Evolutionary conservation across 2,113 vertebrate genomes (phyloP).

Genomic region (Calyptommatus sinebrachiatus): DNA sequence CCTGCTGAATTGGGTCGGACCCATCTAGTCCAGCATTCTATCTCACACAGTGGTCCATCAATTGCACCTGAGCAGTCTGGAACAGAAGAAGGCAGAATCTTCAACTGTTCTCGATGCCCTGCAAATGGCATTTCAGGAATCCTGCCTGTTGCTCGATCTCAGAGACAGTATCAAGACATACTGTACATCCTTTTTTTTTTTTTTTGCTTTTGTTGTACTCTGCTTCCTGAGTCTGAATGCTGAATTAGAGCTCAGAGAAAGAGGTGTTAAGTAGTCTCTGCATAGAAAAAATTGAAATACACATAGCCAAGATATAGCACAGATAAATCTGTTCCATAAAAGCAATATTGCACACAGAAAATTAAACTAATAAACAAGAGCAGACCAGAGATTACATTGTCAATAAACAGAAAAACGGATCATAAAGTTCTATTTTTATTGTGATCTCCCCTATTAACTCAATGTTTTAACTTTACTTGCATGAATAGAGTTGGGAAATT

Average conservation of each 20-base stretch:
- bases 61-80: too few species aligned
- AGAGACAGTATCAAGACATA: too few species aligned
- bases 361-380: conserved; percentile 71
- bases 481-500: background rate
- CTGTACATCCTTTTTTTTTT: too few species aligned
- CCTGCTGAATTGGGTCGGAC: too few species aligned
- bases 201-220: too few species aligned
- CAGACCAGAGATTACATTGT: conserved; percentile 51
- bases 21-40: too few species aligned
- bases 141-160: background rate
- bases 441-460: conserved; percentile 43
- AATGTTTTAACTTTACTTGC: conserved; percentile 4
- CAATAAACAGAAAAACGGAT: conserved; percentile 61
- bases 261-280: background rate
- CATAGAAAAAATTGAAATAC: background rate
- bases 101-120: too few species aligned
- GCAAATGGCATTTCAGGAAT: too few species aligned
- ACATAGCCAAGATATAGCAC: conserved; percentile 1
- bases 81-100: too few species aligned
- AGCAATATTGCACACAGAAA: conserved; percentile 60
- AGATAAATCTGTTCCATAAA: conserved; percentile 61
- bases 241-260: too few species aligned
- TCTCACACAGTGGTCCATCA: too few species aligned
- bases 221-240: background rate
- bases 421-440: conserved; percentile 52